Conservation (phyloP, 2,113 vertebrate species). For the Oreochromis spilurus region DNA sequence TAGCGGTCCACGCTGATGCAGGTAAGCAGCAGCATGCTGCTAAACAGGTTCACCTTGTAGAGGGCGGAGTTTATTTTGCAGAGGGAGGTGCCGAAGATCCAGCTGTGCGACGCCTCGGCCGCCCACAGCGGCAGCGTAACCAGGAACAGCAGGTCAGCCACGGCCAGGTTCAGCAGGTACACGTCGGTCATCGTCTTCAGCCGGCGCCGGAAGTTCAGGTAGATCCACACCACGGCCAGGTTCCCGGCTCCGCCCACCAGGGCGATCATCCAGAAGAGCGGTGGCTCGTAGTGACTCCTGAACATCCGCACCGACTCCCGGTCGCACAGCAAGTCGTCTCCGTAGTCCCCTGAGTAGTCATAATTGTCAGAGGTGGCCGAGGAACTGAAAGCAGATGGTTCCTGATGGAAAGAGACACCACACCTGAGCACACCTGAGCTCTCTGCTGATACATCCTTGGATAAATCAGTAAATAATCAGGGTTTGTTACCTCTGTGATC, state of each 20-base stretch:
- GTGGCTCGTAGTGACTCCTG: conserved; percentile 67
- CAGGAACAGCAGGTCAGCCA: conserved; percentile 85
- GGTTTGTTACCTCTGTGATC: conserved; percentile 13
- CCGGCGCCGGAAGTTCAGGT: conserved; percentile 70
- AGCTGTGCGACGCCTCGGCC: conserved; percentile 64
- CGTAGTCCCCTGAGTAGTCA: rapidly evolving
- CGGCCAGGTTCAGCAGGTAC: conserved; percentile 82
- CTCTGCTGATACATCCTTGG: neutral
- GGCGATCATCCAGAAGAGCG: conserved; percentile 79
- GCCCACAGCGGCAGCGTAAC: conserved; percentile 87
- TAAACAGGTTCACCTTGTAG: conserved; percentile 88
- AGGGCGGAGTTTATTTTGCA: conserved; percentile 78
- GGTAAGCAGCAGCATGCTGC: conserved; percentile 81
- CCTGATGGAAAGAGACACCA: neutral
- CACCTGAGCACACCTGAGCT: neutral
- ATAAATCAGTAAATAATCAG: neutral
- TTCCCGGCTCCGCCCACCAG: conserved; percentile 77
- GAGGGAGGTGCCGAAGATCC: conserved; percentile 73
- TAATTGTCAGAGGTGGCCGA: neutral
- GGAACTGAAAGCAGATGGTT: rapidly evolving
- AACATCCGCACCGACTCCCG: conserved; percentile 67
- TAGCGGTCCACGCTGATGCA: conserved; percentile 88
- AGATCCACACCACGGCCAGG: conserved; percentile 78
- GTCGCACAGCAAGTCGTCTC: conserved; percentile 50
- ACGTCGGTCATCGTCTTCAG: conserved; percentile 81